A percentile compares a stretch with the other conserved stretches of the same genome.
These are phyloP conservation scores for Sebastes baramenuke DNA, from an alignment of 2,797 vertebrate genomes.

Conservation along the genomic window DNA sequence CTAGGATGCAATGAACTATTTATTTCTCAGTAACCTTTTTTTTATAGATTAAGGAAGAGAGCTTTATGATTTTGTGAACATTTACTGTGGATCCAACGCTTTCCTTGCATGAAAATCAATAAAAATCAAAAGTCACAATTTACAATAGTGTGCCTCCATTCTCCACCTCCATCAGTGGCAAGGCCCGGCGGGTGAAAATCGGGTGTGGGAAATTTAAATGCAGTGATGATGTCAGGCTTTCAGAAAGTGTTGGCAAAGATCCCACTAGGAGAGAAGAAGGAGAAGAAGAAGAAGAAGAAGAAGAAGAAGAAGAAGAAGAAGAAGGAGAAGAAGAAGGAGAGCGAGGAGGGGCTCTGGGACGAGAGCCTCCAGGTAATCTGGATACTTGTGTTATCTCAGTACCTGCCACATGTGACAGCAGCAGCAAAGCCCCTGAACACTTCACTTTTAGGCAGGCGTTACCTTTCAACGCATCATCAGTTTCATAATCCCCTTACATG, in stretches of 20 bases:
- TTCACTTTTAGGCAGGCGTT: conserved; percentile 79
- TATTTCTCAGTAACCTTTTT: neutral
- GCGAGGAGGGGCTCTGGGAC: conserved; percentile 15
- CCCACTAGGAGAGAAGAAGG: conserved; percentile 31
- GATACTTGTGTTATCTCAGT: conserved; percentile 77
- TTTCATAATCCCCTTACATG: conserved; percentile 83
- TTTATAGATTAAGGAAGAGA: neutral
- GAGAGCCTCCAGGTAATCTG: conserved; percentile 72
- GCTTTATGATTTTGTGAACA: neutral
- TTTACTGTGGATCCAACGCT: neutral
- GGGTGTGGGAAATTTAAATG: conserved; percentile 43
- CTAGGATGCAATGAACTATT: neutral
- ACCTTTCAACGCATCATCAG: conserved; percentile 83
- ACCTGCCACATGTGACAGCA: conserved; percentile 75
- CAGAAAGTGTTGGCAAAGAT: conserved; percentile 49
- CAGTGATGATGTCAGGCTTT: conserved; percentile 38
- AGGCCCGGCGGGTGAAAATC: no score
- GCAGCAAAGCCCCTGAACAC: conserved; percentile 71
- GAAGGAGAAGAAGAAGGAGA: neutral
- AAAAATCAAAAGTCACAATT: neutral
- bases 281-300: neutral
- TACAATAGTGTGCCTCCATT: neutral
- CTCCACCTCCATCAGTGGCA: no score
- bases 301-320: neutral
- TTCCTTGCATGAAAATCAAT: neutral